Percentiles rank a stretch among this genome's conserved stretches.
These are phyloP conservation scores for Cartodere bifasciata DNA, from an alignment of 2,888 invertebrate species.

Conservation along the genomic window DNA sequence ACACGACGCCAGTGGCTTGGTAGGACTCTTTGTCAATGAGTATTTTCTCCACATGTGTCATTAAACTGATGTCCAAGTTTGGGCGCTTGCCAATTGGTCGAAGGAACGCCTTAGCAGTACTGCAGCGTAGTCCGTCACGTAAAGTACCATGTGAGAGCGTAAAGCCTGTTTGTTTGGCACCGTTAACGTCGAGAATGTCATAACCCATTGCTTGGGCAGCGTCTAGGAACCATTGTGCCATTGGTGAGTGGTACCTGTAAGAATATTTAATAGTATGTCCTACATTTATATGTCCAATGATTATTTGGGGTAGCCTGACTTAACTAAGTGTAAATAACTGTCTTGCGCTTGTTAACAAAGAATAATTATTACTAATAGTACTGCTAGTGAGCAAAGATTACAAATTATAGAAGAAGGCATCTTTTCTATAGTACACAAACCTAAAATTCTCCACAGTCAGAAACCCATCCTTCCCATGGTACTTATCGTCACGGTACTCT, in stretches of 20 bases:
- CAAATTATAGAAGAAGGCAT: no score
- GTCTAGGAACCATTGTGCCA: constrained; percentile 54
- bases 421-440: no score
- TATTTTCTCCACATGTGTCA: constrained; percentile 55
- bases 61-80: constrained; percentile 61
- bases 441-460: constrained; percentile 60
- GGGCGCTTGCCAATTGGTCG: constrained; percentile 50
- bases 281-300: no score
- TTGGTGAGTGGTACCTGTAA: constrained; percentile 49
- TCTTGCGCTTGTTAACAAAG: no score
- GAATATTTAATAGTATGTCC: no score
- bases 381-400: no score
- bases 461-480: constrained; percentile 60
- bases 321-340: no score
- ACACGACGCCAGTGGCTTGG: constrained; percentile 49
- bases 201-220: constrained; percentile 62
- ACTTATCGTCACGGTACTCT: constrained; percentile 43
- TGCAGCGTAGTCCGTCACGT: constrained; percentile 66
- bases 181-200: constrained; percentile 59
- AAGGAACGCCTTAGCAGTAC: constrained; percentile 71
- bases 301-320: no score
- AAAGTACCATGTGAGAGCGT: constrained; percentile 65
- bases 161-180: constrained; percentile 66
- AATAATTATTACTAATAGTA: no score
- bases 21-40: constrained; percentile 46